Percentiles rank a stretch among this genome's conserved stretches.
These are phyloP conservation scores for Ectropis grisescens DNA, from an alignment of 1,140 invertebrate species.

Conservation along the genomic window DNA sequence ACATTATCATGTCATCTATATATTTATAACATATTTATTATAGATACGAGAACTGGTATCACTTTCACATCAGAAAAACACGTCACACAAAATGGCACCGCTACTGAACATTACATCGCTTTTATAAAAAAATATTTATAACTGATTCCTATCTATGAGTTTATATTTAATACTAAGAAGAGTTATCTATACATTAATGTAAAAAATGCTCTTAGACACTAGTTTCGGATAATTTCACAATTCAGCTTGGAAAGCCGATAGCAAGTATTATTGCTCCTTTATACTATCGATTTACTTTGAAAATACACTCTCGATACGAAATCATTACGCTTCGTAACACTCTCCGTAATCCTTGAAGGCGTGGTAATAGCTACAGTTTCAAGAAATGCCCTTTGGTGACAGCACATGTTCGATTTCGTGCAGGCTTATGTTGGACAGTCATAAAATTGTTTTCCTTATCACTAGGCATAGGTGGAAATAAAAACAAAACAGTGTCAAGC, in stretches of 20 bases:
- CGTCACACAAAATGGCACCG: slow-evolving; percentile 33
- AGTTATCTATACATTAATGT: slow-evolving; percentile 26
- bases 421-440: too few relatives aligned
- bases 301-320: slow-evolving; percentile 20
- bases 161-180: slow-evolving; percentile 26
- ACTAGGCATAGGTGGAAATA: too few relatives aligned
- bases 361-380: too few relatives aligned
- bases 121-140: slow-evolving; percentile 25
- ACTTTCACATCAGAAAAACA: slow-evolving; percentile 12
- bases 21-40: too few relatives aligned
- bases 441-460: too few relatives aligned
- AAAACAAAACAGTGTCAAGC: too few relatives aligned
- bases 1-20: too few relatives aligned
- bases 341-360: too few relatives aligned
- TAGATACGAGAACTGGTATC: too few relatives aligned
- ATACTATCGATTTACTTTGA: slow-evolving; percentile 22
- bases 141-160: slow-evolving; percentile 32
- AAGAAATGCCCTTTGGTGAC: too few relatives aligned
- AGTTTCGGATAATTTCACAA: slow-evolving; percentile 20
- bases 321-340: slow-evolving; percentile 38
- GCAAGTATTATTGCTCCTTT: slow-evolving; percentile 35
- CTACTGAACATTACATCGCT: slow-evolving; percentile 30
- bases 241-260: slow-evolving; percentile 16
- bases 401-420: too few relatives aligned
- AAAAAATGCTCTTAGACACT: slow-evolving; percentile 27